Evolutionary conservation across 2,113 vertebrate genomes (phyloP).

Genomic region (Pterocles burchelli): DNA sequence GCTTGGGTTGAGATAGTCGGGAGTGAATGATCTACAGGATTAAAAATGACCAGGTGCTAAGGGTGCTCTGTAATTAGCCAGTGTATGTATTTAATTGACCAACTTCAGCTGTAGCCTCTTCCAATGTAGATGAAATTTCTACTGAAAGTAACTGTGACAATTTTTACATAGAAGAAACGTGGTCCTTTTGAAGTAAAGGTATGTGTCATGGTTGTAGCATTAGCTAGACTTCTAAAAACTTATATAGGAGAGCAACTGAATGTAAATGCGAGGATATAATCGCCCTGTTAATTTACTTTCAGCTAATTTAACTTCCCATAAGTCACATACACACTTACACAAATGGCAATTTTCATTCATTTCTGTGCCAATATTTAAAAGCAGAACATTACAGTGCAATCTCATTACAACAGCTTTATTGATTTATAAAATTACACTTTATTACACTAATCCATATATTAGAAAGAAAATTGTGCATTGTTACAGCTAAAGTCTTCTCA

Average conservation of each 20-base stretch:
- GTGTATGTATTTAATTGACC: not conserved
- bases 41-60: not conserved
- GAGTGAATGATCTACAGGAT: not conserved
- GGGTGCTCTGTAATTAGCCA: not conserved
- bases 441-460: conserved; percentile 44
- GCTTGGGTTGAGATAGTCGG: not conserved
- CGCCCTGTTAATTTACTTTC: conserved; percentile 35
- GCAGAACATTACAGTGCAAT: conserved; percentile 22
- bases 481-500: not conserved
- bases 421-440: conserved; percentile 60
- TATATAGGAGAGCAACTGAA: not conserved
- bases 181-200: not conserved
- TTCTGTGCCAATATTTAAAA: conserved; percentile 43
- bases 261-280: not conserved
- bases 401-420: conserved; percentile 47
- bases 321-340: not conserved
- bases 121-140: not conserved
- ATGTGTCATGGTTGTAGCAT: not conserved
- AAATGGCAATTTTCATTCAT: conserved; percentile 32
- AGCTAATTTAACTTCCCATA: conserved; percentile 18
- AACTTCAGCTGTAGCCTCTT: not conserved
- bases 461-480: not conserved
- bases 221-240: not conserved
- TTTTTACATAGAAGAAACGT: not conserved
- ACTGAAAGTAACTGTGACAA: not conserved